Base-by-base conservation (phyloP, 2,113 vertebrate genomes). In the Choloepus hoffmanni region DNA sequence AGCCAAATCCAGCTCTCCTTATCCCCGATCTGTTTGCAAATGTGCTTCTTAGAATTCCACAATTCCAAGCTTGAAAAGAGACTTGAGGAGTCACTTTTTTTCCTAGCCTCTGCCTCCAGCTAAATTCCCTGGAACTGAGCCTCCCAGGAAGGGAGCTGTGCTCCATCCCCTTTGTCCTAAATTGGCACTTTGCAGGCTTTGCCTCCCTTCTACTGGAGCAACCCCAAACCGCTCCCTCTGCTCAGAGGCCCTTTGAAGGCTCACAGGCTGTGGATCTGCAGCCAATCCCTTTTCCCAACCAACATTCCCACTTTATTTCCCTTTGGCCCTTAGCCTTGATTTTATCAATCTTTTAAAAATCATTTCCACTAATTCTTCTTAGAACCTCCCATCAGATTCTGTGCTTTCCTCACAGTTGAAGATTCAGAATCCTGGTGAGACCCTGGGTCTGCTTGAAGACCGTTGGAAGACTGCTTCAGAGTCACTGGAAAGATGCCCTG, bases 31-130 rank as follows among this genome's bases (percentile, higher is more conserved):
- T 95, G 89, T 60, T 65, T 40, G 58, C 19, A 0, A 77, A 63
- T 50, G 65, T 43, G 43, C 50, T 90, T 68, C 72, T 96, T 92
- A 82, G 67, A 94, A 92, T 96, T 87, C 83, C 90, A 90, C 70
- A n/a, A 3, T 58, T 53, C 65, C 45, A 43, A 36, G n/a, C 72
- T 93, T 89, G 94, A 43, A 88, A 90, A 92, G 55, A 81, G 65
- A 81, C 53, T 67, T 77, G 68, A 79, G 65, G 79, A 65, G 63
- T 65, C 36, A 4, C 53, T 40, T 26, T 19, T 78, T 45, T 68
- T 48, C 0, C 36, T 53, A 4, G 45, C 53, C 28, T 16, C 68
- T 82, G 62, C 85, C 85, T 86, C 77, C 63, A 84, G 88, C 70
- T 85, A 67, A 30, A 84, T 86, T 95, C 78, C 40, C 74, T 73